Evolutionary conservation across 2,113 vertebrate species (phyloP).

Genomic region (Labeo rohita): DNA sequence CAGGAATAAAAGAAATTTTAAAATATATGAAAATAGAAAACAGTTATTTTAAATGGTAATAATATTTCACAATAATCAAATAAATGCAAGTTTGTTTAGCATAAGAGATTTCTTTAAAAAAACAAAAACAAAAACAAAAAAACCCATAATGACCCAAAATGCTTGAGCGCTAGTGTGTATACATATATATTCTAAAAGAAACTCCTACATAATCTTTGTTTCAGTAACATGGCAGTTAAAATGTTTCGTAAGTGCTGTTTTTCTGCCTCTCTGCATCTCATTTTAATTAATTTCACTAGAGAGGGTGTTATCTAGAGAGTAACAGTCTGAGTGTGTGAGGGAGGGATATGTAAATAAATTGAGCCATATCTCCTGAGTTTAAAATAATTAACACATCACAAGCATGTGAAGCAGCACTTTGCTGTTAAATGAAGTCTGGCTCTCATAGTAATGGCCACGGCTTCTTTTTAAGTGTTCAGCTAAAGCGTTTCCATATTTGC

Average conservation of each 20-base stretch:
- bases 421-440: not conserved
- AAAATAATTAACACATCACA: slow-evolving; percentile 28
- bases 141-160: not conserved
- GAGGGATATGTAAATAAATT: slow-evolving; percentile 26
- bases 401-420: slow-evolving; percentile 13
- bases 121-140: too few relatives aligned
- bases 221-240: not conserved
- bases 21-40: not conserved
- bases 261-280: slow-evolving; percentile 23
- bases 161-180: not conserved
- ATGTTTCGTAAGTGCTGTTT: not conserved
- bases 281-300: slow-evolving; percentile 4
- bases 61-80: not conserved
- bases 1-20: too few relatives aligned
- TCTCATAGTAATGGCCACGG: not conserved
- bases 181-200: not conserved
- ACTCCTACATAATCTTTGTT: not conserved
- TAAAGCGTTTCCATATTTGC: not conserved
- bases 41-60: not conserved
- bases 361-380: not conserved
- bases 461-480: not conserved
- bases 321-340: not conserved
- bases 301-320: not conserved
- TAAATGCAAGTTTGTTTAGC: not conserved
- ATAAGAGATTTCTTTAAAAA: not conserved